Base-by-base conservation (phyloP, 2,888 invertebrate genomes). In the Phyto melanocephala region DNA sequence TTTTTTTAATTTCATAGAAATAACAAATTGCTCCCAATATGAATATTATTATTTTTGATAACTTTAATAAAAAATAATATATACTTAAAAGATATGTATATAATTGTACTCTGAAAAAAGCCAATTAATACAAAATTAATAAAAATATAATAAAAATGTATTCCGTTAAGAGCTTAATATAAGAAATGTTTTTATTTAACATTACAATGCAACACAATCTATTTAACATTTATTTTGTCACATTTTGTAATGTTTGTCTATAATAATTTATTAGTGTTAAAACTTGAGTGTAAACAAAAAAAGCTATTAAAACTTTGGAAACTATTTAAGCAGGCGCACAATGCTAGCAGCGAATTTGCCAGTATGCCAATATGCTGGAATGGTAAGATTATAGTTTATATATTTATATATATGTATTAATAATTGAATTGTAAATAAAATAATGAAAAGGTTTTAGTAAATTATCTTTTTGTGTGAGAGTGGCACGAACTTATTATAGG, bases 321-420 rank as follows among this genome's bases (percentile, higher is more conserved):
- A 17, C 45, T 22, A 37, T 63, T 54, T 45, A 70, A 52, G 54
- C 77, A 70, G 77, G 47, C 79, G 81, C 81, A 81, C 81, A 86
- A 86, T 86, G 86, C 84, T 86, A 86, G 86, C 86, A 86, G 85
- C 85, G 80, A 86, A 86, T 86, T 86, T 86, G 54, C 86, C 86
- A 86, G 86, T 86, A 85, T 86, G 86, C 76, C 86, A 86, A 85
- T 86, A 86, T 85, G 85, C 85, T 86, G 86, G 84, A 85, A 86
- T 86, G 86, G 86, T 86, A 86, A 86, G 86, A 84, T 62, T 22
- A 45, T 28, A 65, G 17, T 63, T 22, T 63, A 17, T 8, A 17
- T 45, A 17, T 8, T 45, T 42, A 42, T 42, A 42, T 42, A 42
- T 42, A n/a, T n/a, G n/a, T n/a, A n/a, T n/a, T n/a, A n/a, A n/a